Evolutionary conservation across 37 sponge, comb jelly and placozoan species (phyloP).

Genomic region (Bolinopsis microptera): DNA sequence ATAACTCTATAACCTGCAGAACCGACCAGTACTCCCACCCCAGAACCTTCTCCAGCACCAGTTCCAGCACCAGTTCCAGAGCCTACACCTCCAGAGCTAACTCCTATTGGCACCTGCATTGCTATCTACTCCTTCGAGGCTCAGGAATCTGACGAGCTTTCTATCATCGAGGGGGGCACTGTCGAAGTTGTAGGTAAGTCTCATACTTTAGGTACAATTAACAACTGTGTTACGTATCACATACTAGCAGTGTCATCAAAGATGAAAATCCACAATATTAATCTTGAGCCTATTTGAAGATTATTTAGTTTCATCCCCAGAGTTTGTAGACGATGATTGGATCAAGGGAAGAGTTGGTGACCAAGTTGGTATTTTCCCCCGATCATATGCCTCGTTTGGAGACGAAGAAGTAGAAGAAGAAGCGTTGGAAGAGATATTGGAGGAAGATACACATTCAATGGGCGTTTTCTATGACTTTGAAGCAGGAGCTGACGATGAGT

Average conservation of each 20-base stretch:
- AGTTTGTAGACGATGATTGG: constrained; percentile 59
- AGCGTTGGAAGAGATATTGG: neutral
- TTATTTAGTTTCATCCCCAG: too few relatives aligned
- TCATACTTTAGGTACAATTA: too few relatives aligned
- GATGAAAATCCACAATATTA: too few relatives aligned
- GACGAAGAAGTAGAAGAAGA: neutral
- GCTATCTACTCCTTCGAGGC: constrained; percentile 41
- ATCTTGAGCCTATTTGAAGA: too few relatives aligned
- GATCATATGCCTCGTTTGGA: neutral
- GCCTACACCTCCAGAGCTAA: neutral
- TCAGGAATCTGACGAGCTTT: constrained; percentile 18
- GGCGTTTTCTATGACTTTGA: constrained; percentile 22
- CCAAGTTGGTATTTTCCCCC: constrained; percentile 18
- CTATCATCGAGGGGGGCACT: neutral
- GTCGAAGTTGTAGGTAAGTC: constrained; percentile 3
- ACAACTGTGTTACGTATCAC: too few relatives aligned
- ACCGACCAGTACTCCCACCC: neutral
- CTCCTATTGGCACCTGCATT: constrained; percentile 2
- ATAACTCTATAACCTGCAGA: constrained; percentile 8
- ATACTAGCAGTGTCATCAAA: too few relatives aligned
- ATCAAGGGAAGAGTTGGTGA: constrained; percentile 12
- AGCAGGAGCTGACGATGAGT: constrained; percentile 28
- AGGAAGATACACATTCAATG: neutral
- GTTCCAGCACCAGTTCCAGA: neutral
- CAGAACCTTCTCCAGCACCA: neutral